Base-by-base conservation (phyloP, 2,113 vertebrate species). In the Dolichotis patagonum region DNA sequence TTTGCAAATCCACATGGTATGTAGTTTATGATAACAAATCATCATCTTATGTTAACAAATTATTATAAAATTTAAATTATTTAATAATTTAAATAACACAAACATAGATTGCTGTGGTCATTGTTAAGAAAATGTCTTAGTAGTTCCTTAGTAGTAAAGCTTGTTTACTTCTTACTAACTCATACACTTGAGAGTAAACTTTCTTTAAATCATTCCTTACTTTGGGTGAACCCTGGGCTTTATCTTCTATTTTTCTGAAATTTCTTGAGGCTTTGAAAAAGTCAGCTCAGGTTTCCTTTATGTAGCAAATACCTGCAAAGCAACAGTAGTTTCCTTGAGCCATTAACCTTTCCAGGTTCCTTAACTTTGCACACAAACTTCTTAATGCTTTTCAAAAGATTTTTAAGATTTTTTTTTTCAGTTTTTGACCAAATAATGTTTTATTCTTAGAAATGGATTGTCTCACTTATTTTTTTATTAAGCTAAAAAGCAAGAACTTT, bases 401-500 rank as follows among this genome's bases (percentile, higher is more conserved):
- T 63, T 91, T 83, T 0, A 49, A 91, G 75, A 28, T 90, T 85
- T 88, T 97, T 96, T 92, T 92, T 17, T 11, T 6, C 73, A 11
- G 58, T 54, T 77, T 81, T 30, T 9, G 32, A 60, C 28, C 85
- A 56, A 38, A 82, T 69, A 71, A 90, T 90, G 41, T 87, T 88
- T 92, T 96, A 88, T 73, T 95, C 60, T 17, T 85, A 16, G 77
- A 95, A 94, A 75, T 82, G 35, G 16, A 91, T 88, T 88, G 10
- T 56, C 19, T 26, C 28, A 46, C n/a, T 90, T 83, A n/a, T 41
- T 41, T 94, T 95, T 81, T 96, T 56, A 26, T 84, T 67, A 65
- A 93, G 41, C 69, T 92, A 54, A 90, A 96, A 97, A 95, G 49
- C 41, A 84, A 91, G 17, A 81, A 38, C 41, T 93, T 16, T 90